phyloP scores from a whole-genome alignment of 2,797 vertebrate genomes.

The Thaleichthys pacificus region DNA sequence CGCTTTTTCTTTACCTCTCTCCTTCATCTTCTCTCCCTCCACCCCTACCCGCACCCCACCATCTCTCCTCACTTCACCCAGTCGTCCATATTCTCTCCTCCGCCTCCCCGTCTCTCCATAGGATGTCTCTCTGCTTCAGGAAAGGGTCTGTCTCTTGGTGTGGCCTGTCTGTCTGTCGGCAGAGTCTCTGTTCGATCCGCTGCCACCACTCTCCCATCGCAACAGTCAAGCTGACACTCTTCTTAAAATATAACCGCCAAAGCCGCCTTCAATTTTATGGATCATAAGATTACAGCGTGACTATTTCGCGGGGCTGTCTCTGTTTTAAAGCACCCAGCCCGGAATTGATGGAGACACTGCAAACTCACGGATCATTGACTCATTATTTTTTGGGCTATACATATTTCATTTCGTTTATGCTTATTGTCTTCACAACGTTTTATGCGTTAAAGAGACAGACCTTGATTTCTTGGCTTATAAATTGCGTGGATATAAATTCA shows the following conservation, averaged over 20 bases:
- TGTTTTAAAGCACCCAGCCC: constrained; percentile 52
- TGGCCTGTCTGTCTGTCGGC: neutral
- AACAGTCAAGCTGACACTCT: constrained; percentile 40
- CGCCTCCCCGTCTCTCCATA: neutral
- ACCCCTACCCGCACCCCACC: neutral
- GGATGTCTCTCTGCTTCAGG: neutral
- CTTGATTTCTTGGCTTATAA: constrained; percentile 16
- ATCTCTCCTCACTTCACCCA: neutral
- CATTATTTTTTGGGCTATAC: constrained; percentile 59
- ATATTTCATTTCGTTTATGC: constrained; percentile 61
- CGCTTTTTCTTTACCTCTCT: neutral
- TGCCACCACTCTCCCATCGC: neutral
- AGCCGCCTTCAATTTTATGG: constrained; percentile 67
- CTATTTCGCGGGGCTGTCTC: constrained; percentile 50
- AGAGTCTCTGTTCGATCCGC: neutral
- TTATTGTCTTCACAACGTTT: constrained; percentile 32
- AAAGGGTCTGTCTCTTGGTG: neutral
- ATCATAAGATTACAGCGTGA: constrained; percentile 60
- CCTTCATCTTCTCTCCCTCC: neutral
- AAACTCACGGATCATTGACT: constrained; percentile 71
- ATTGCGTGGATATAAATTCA: too few species aligned
- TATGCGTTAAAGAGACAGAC: constrained; percentile 32
- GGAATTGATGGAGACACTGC: constrained; percentile 63
- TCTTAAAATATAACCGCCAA: constrained; percentile 61
- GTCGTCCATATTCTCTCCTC: neutral